Conservation (phyloP, 2,797 vertebrate species). For the Macrochelys suwanniensis region DNA sequence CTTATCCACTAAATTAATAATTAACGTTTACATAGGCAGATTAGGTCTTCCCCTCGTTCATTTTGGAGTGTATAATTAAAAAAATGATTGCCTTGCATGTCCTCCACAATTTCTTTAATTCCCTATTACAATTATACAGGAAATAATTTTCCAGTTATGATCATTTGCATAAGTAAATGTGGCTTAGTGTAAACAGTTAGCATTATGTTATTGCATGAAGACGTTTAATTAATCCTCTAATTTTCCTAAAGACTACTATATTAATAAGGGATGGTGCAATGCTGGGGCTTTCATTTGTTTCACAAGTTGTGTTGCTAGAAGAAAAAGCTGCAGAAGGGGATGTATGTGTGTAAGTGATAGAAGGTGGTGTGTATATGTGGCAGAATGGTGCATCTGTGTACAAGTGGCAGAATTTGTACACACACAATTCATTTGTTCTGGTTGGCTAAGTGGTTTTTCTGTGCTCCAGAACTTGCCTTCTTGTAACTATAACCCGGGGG, state of each 20-base stretch:
- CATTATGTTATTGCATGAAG: slow-evolving; percentile 65
- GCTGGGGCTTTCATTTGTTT: slow-evolving; percentile 5
- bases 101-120: slow-evolving; percentile 62
- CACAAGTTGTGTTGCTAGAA: not conserved
- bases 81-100: not conserved
- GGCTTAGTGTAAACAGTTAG: slow-evolving; percentile 73
- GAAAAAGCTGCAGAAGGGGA: rapidly evolving
- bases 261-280: slow-evolving; percentile 9
- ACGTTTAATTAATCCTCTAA: slow-evolving; percentile 70
- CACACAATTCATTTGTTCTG: not conserved
- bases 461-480: not conserved
- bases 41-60: slow-evolving; percentile 56
- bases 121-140: slow-evolving; percentile 52
- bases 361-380: too few relatives aligned
- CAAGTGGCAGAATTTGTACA: not conserved
- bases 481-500: not conserved
- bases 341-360: rapidly evolving
- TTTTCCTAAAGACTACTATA: slow-evolving; percentile 53
- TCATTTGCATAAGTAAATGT: slow-evolving; percentile 71
- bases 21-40: slow-evolving; percentile 47
- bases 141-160: slow-evolving; percentile 75
- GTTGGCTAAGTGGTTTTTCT: not conserved
- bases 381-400: not conserved
- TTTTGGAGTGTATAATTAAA: slow-evolving; percentile 38
- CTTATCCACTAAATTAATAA: slow-evolving; percentile 65